Conservation (phyloP, 92 coral and sea anemone genomes). For the Montipora capitata region DNA sequence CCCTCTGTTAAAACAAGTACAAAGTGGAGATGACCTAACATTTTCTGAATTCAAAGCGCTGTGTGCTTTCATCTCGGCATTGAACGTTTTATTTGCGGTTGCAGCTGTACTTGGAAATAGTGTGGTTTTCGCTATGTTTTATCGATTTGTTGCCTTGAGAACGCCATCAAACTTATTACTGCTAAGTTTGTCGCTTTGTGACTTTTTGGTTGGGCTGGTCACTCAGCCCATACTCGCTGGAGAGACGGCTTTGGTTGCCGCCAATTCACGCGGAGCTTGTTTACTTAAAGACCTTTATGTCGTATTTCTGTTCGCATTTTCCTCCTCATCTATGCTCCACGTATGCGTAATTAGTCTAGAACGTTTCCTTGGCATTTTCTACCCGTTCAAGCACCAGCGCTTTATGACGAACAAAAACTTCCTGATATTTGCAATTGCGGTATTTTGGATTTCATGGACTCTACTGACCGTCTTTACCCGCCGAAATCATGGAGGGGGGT, state of each 20-base stretch:
- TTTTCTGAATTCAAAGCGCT: constrained; percentile 11
- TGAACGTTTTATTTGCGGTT: constrained; percentile 21
- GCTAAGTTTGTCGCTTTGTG: constrained; percentile 55
- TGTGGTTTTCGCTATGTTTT: constrained; percentile 53
- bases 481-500: constrained; percentile 51
- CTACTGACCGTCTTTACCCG: constrained; percentile 53
- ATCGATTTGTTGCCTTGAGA: constrained; percentile 36
- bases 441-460: constrained; percentile 61
- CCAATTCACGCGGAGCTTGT: constrained; percentile 50
- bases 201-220: constrained; percentile 61
- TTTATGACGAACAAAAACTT: constrained; percentile 40
- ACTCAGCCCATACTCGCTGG: constrained; percentile 63
- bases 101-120: constrained; percentile 34
- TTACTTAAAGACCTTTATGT: constrained; percentile 58
- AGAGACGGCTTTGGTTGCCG: constrained; percentile 43
- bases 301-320: constrained; percentile 50
- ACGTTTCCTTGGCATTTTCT: constrained; percentile 59
- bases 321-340: constrained; percentile 47
- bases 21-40: constrained; percentile 7
- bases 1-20: constrained; percentile 44
- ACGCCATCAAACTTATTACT: constrained; percentile 65
- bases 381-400: constrained; percentile 47
- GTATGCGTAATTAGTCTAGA: constrained; percentile 53
- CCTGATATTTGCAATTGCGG: neutral
- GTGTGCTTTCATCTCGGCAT: constrained; percentile 43